phyloP scores from a whole-genome alignment of 2,113 vertebrate species.

The Agapornis roseicollis region DNA sequence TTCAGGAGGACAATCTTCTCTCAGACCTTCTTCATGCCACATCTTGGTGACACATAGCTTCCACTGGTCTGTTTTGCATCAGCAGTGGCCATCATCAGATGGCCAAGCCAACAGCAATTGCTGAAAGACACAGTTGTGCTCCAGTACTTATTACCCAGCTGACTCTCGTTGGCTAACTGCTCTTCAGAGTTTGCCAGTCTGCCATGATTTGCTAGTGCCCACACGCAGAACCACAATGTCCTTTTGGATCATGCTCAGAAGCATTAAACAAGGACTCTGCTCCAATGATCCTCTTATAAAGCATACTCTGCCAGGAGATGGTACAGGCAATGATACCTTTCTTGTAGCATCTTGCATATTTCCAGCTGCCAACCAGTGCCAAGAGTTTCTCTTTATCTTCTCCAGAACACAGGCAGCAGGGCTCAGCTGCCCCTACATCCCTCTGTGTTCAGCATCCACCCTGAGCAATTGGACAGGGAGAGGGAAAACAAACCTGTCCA shows the following conservation, averaged over 20 bases:
- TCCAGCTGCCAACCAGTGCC: not conserved
- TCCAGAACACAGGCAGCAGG: not conserved
- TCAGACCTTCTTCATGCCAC: not conserved
- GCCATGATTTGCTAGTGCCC: fast-evolving
- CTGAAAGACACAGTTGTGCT: not conserved
- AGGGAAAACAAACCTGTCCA: not conserved
- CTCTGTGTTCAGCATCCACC: not conserved
- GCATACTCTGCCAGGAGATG: not conserved
- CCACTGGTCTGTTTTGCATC: not conserved
- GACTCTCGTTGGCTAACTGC: not conserved
- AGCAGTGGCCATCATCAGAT: not conserved
- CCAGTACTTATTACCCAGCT: not conserved
- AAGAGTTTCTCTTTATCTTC: not conserved
- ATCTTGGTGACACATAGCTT: not conserved
- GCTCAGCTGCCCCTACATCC: not conserved
- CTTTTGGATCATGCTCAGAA: not conserved
- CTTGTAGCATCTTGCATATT: not conserved
- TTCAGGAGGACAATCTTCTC: not conserved
- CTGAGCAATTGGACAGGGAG: not conserved
- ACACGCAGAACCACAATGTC: fast-evolving
- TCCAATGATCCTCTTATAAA: not conserved
- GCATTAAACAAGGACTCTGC: not conserved
- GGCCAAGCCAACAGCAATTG: not conserved
- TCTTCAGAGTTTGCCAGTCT: not conserved
- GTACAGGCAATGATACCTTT: not conserved